Percentiles rank a stretch among this genome's conserved stretches.
Conservation (phyloP, 2,797 vertebrate genomes). For the Lithobates pipiens region DNA sequence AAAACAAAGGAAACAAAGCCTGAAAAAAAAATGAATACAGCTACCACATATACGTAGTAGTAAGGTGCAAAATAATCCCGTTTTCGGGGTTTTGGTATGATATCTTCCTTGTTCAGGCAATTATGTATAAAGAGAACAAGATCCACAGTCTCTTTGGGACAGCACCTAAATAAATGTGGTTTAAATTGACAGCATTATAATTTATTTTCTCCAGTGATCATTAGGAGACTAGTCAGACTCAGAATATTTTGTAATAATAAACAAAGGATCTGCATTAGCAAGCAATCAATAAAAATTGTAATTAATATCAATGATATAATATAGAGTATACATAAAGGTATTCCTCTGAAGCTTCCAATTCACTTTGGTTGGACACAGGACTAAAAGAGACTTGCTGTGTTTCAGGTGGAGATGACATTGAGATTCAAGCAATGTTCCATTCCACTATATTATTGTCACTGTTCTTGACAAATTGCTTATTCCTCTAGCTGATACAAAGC, state of each 20-base stretch:
- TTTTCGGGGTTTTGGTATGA: no score
- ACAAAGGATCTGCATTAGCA: no score
- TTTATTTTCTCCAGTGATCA: not conserved
- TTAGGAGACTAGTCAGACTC: not conserved
- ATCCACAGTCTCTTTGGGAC: no score
- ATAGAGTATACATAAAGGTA: not conserved
- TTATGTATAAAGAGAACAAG: no score
- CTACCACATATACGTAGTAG: no score
- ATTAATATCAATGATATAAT: no score
- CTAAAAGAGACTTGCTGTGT: not conserved
- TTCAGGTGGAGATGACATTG: not conserved
- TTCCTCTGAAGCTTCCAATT: not conserved
- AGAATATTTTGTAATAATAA: not conserved
- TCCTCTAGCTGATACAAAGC: constrained; percentile 32
- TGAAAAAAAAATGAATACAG: no score
- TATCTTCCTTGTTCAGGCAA: no score
- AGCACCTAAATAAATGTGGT: not conserved
- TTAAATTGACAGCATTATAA: not conserved
- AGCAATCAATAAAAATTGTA: no score
- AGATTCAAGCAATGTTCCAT: constrained; percentile 13
- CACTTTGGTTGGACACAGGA: not conserved
- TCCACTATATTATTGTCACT: constrained; percentile 5
- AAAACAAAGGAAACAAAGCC: no score
- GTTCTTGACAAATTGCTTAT: constrained; percentile 51
- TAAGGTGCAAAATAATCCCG: no score